Base-by-base conservation (phyloP, 2,888 invertebrate genomes). In the Pogonocherus hispidulus region DNA sequence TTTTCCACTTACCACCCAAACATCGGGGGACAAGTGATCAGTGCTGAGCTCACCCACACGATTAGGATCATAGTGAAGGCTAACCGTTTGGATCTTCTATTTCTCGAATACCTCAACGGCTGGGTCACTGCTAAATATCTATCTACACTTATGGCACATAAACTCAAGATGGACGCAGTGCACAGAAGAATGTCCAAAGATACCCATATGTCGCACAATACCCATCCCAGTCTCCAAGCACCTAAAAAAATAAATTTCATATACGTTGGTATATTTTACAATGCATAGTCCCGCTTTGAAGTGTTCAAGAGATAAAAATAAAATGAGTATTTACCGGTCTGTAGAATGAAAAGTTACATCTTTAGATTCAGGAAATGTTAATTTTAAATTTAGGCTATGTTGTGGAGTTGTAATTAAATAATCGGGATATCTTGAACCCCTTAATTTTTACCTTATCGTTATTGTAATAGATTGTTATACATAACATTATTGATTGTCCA, bases 11-110 rank as follows among this genome's bases (percentile, higher is more conserved):
- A 93, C 96, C 96, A 96, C 79, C 96, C 96, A 76, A 97, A 90
- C 87, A 98, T 93, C 2, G 97, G 97, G 0, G 98, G 98, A 77
- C 97, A 95, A 14, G 97, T 97, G 70, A 98, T 97, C 35, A 96
- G 89, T 49, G 95, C 92, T 2, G 97, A 96, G 20, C 94, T 88
- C 4, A 94, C 88, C 98, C 98, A 98, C 0, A 97, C 97, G 51
- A 92, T 91, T 54, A 94, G 89, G 72, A 97, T 95, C 92, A 97
- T 95, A 11, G 93, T 87, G 59, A 94, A 89, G 0, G 96, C 96
- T 67, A 95, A 86, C 69, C 94, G 90, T 86, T 94, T 94, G 1
- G 94, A 94, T 65, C 97, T 91, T 79, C 97, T 89, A 80, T 95
- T 90, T 77, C 94, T 91, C 46, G 97, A 96, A 86, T 98, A 98